phyloP scores from a whole-genome alignment of 2,797 vertebrate species.

The Clarias platycephalus region DNA sequence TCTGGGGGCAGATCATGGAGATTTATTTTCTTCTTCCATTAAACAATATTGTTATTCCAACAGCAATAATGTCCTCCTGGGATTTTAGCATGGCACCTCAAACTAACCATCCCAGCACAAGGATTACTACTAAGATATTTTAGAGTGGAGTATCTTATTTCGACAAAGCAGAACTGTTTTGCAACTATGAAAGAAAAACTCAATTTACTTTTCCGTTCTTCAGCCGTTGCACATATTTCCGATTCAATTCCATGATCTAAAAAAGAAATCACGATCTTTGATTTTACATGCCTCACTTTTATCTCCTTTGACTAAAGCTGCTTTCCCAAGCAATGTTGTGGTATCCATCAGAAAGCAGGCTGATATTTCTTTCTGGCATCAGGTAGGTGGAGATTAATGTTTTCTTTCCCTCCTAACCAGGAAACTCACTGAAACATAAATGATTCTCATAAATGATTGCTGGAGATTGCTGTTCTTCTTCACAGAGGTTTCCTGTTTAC shows the following conservation, averaged over 20 bases:
- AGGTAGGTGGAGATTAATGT: not conserved
- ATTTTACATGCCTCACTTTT: not conserved
- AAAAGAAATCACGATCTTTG: not conserved
- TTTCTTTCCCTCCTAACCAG: constrained; percentile 7
- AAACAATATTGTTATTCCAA: not conserved
- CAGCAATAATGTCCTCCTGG: not conserved
- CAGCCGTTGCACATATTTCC: not conserved
- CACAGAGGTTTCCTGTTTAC: not conserved
- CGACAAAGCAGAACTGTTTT: not conserved
- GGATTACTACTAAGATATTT: not conserved
- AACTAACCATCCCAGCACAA: not conserved
- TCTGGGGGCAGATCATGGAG: not conserved
- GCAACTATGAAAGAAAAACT: not conserved
- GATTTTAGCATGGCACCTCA: not conserved
- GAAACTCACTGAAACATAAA: constrained; percentile 14
- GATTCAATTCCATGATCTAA: not conserved
- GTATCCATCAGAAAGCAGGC: not conserved
- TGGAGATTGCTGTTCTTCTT: not conserved
- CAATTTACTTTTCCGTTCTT: too few species aligned
- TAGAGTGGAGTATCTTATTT: not conserved
- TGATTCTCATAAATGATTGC: not conserved
- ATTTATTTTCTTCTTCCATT: not conserved
- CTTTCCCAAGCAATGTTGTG: not conserved
- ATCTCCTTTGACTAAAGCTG: not conserved
- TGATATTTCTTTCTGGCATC: not conserved